Conservation (phyloP, 2,797 vertebrate genomes). For the Intellagama lesueurii region DNA sequence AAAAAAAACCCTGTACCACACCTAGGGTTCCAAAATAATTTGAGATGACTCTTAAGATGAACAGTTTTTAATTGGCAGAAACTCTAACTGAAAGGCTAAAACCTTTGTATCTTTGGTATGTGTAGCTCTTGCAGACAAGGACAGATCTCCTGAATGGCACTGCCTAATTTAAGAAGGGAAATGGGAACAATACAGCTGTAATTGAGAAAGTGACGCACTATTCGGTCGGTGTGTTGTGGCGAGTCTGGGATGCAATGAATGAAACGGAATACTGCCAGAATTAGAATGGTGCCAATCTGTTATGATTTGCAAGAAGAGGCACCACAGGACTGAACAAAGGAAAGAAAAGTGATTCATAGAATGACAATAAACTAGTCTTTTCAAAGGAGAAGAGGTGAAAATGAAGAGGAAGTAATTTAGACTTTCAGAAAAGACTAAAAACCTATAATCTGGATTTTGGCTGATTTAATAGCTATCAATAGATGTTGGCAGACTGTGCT, state of each 20-base stretch:
- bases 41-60: conserved; percentile 17
- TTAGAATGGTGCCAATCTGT: fast-evolving
- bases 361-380: conserved; percentile 14
- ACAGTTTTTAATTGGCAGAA: conserved; percentile 4
- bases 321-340: background rate
- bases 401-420: background rate
- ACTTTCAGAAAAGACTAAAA: background rate
- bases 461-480: background rate
- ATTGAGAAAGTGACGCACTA: background rate
- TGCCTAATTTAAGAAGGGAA: background rate
- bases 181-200: background rate
- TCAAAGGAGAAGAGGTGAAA: conserved; percentile 7
- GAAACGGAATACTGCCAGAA: background rate
- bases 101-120: conserved; percentile 16
- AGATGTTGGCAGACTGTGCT: background rate
- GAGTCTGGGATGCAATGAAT: conserved; percentile 21
- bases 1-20: too few relatives aligned
- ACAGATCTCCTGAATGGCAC: background rate
- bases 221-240: background rate
- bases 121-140: background rate
- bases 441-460: background rate
- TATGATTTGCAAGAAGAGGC: conserved; percentile 32
- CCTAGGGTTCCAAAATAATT: too few relatives aligned
- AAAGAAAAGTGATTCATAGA: background rate
- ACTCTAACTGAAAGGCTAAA: background rate